Evolutionary conservation across 2,113 vertebrate genomes (phyloP).

Genomic region (Cyrtonyx montezumae): DNA sequence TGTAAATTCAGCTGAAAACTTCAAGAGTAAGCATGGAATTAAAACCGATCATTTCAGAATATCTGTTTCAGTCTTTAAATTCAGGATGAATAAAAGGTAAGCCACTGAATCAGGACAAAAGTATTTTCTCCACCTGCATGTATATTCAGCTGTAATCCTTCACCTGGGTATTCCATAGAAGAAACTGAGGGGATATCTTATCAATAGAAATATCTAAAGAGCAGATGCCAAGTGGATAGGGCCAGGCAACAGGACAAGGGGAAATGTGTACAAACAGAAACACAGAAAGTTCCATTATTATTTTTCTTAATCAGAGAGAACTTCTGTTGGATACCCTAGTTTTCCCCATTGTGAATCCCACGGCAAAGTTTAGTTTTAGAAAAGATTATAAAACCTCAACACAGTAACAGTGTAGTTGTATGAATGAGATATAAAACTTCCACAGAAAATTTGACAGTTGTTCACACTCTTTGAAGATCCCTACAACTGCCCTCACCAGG

Average conservation of each 20-base stretch:
- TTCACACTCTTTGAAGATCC: not conserved
- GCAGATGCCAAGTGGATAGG: too few species aligned
- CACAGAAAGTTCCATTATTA: not conserved
- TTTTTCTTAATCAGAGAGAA: not conserved
- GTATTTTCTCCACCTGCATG: constrained; percentile 30
- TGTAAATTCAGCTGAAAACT: not conserved
- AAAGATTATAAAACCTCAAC: not conserved
- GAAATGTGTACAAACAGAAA: too few species aligned
- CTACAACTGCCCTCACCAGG: fast-evolving
- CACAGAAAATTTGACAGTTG: not conserved
- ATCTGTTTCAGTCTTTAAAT: not conserved
- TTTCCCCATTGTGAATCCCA: not conserved
- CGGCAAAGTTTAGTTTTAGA: not conserved
- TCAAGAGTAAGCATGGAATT: not conserved
- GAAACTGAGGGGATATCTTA: not conserved
- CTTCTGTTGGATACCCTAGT: not conserved
- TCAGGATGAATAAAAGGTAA: not conserved
- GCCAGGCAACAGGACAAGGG: too few species aligned
- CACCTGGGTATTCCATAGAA: not conserved
- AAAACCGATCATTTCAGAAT: not conserved
- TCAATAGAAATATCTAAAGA: not conserved
- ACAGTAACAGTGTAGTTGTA: not conserved
- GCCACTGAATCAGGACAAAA: constrained; percentile 11
- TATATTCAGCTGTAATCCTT: constrained; percentile 19
- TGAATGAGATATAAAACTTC: not conserved